A percentile compares a stretch with the other conserved stretches of the same genome.
Evolutionary conservation across 2,888 invertebrate genomes (phyloP).

Genomic region (Pseudococcus jackbeardsleyi): DNA sequence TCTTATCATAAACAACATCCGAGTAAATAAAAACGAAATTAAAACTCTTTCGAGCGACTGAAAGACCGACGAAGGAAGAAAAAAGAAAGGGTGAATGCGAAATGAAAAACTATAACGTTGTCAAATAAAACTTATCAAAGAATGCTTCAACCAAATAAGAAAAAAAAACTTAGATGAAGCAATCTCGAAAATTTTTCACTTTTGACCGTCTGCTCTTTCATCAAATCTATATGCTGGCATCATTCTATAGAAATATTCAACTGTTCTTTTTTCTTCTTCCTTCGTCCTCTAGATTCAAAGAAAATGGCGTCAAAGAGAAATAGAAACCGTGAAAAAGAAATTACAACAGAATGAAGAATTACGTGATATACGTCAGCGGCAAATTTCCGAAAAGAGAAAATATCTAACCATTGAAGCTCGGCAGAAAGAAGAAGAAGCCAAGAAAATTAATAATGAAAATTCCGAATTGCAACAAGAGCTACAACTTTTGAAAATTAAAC

Average conservation of each 20-base stretch:
- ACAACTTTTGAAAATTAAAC: slow-evolving; percentile 51
- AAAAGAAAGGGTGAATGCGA: slow-evolving; percentile 26
- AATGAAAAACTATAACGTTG: slow-evolving; percentile 45
- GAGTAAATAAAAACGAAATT: slow-evolving; percentile 19
- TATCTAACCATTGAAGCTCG: slow-evolving; percentile 78
- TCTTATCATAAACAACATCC: slow-evolving; percentile 34
- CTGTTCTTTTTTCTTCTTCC: background rate
- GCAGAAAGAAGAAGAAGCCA: slow-evolving; percentile 72
- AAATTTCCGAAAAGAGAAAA: slow-evolving; percentile 73
- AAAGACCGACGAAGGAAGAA: background rate
- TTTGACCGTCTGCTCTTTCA: slow-evolving; percentile 1
- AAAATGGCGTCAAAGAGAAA: slow-evolving; percentile 78
- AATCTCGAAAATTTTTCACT: slow-evolving; percentile 21
- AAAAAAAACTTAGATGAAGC: slow-evolving; percentile 34
- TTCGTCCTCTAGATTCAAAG: slow-evolving; percentile 74
- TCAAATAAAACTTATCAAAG: slow-evolving; percentile 41
- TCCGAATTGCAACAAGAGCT: slow-evolving; percentile 40
- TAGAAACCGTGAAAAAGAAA: slow-evolving; percentile 73
- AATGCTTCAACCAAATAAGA: background rate
- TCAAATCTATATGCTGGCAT: slow-evolving; percentile 18
- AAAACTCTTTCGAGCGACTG: background rate
- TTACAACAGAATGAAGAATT: slow-evolving; percentile 73
- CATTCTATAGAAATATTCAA: slow-evolving; percentile 32
- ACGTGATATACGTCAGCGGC: slow-evolving; percentile 73
- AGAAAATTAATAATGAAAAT: slow-evolving; percentile 57